Conservation (phyloP, 2,888 invertebrate genomes). For the Auanema sp. region DNA sequence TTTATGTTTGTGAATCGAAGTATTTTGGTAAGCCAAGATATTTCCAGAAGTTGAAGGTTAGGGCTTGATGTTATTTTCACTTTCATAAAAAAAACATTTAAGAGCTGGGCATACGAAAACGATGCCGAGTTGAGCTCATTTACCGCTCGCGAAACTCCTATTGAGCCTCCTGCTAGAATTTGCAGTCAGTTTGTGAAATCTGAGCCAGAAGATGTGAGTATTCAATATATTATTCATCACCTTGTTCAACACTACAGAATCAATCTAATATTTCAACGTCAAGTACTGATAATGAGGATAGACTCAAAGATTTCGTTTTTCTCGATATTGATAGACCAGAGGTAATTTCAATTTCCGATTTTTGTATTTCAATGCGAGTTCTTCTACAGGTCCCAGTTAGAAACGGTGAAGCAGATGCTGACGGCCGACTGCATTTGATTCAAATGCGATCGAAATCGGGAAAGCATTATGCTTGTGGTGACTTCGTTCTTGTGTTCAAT, state of each 20-base stretch:
- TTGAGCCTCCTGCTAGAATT: constrained; percentile 22
- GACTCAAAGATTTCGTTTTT: constrained; percentile 13
- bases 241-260: not conserved
- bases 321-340: constrained; percentile 29
- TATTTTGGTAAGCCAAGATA: constrained; percentile 83
- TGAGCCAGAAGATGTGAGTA: constrained; percentile 16
- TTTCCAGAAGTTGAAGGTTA: constrained; percentile 84
- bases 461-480: constrained; percentile 71
- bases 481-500: constrained; percentile 86
- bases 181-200: constrained; percentile 15
- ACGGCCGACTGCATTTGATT: constrained; percentile 32
- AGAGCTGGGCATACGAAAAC: constrained; percentile 52
- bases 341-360: constrained; percentile 3
- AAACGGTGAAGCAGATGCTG: constrained; percentile 21
- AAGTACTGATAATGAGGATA: constrained; percentile 18
- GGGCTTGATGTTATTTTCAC: constrained; percentile 14
- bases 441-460: constrained; percentile 33
- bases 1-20: constrained; percentile 93
- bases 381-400: constrained; percentile 11
- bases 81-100: not conserved
- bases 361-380: not conserved
- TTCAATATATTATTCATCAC: not conserved
- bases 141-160: constrained; percentile 71
- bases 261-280: constrained; percentile 14
- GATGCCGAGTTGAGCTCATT: constrained; percentile 71